phyloP scores from a whole-genome alignment of 1,140 invertebrate genomes.

The Dendroctonus ponderosae region DNA sequence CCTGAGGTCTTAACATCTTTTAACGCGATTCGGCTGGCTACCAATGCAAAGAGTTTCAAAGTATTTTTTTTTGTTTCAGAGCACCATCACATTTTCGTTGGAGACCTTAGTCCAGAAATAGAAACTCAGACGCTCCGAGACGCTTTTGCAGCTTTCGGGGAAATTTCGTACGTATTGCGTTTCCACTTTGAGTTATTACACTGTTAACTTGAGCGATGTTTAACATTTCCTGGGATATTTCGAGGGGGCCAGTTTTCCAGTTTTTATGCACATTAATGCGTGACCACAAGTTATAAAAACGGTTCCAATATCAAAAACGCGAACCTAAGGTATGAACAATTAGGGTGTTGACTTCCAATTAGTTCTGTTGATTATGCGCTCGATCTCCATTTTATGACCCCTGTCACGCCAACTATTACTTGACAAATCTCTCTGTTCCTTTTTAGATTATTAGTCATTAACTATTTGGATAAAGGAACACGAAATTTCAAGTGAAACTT shows the following conservation, averaged over 20 bases:
- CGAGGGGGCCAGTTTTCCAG: background rate
- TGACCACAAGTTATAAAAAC: constrained; percentile 17
- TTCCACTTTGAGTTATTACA: constrained; percentile 4
- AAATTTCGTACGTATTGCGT: constrained; percentile 73
- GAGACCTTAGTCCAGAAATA: constrained; percentile 97
- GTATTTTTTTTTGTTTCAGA: constrained; percentile 56
- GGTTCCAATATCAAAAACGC: constrained; percentile 17
- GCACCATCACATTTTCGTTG: constrained; percentile 99
- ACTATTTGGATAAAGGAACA: no score
- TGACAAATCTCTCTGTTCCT: constrained; percentile 1
- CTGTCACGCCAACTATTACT: constrained; percentile 9
- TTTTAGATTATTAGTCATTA: no score
- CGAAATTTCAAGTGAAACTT: no score
- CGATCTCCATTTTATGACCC: constrained; percentile 5
- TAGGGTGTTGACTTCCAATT: constrained; percentile 21
- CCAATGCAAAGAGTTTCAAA: background rate
- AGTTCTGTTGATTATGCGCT: constrained; percentile 6
- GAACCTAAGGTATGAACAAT: constrained; percentile 18
- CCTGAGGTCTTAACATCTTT: no score
- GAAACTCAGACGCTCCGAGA: constrained; percentile 96
- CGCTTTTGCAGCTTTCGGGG: constrained; percentile 96
- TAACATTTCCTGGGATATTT: background rate
- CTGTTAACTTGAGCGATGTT: background rate
- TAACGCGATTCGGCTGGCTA: no score
- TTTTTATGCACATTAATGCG: constrained; percentile 8